Conservation (phyloP, 1,140 invertebrate species). For the Homarus americanus region DNA sequence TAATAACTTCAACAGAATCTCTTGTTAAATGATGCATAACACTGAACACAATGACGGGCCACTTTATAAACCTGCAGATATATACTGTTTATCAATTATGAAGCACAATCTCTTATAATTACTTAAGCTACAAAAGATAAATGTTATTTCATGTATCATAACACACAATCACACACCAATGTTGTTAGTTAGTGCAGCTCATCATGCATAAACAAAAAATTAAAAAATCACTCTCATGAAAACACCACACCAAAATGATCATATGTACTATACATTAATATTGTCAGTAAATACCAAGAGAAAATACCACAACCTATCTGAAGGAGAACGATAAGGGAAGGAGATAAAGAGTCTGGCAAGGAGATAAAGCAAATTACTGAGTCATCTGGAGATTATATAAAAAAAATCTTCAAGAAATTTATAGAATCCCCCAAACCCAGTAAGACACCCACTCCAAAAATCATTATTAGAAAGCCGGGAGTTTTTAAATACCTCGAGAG, state of each 20-base stretch:
- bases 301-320: neutral
- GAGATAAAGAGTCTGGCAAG: neutral
- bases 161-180: neutral
- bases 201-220: neutral
- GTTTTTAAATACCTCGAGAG: constrained; percentile 84
- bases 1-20: neutral
- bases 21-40: neutral
- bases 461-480: neutral
- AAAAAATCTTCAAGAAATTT: neutral
- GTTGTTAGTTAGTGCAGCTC: neutral
- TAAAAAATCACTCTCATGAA: neutral
- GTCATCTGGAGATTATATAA: neutral
- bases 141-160: neutral
- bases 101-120: neutral
- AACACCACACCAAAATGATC: neutral
- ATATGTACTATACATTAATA: neutral
- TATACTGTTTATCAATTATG: too few relatives aligned
- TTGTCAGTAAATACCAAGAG: neutral
- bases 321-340: neutral
- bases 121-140: neutral
- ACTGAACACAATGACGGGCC: neutral
- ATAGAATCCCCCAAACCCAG: neutral
- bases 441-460: neutral
- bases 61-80: neutral
- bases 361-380: neutral